Percentiles rank a stretch among this genome's conserved stretches.
Evolutionary conservation across 2,797 vertebrate genomes (phyloP).

Genomic region (Clarias platycephalus): DNA sequence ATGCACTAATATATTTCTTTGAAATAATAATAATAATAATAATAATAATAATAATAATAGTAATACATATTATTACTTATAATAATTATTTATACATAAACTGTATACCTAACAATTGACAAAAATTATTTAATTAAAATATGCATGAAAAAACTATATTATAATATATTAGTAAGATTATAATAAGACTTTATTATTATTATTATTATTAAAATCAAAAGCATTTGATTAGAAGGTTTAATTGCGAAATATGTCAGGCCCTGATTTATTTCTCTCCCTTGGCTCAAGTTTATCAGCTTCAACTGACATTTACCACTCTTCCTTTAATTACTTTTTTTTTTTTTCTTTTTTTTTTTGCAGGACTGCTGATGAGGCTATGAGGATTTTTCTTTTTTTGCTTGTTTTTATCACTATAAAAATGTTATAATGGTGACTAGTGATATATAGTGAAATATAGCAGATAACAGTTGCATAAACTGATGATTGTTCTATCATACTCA

Average conservation of each 20-base stretch:
- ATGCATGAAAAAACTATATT: background rate
- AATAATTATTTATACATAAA: background rate
- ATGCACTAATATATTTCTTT: background rate
- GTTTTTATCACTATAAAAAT: slow-evolving; percentile 13
- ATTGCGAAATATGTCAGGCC: background rate
- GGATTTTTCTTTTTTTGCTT: slow-evolving; percentile 20
- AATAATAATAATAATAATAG: too few species aligned
- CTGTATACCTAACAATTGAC: background rate
- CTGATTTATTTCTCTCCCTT: background rate
- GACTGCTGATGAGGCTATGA: slow-evolving; percentile 18
- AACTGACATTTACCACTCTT: slow-evolving; percentile 13
- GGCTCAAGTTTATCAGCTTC: background rate
- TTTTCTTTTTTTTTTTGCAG: background rate
- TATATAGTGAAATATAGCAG: background rate
- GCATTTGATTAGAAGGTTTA: background rate
- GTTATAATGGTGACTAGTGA: background rate
- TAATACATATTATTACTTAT: background rate
- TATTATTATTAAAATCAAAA: background rate
- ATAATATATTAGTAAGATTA: too few species aligned
- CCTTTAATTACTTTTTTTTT: slow-evolving; percentile 27
- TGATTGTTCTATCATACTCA: background rate
- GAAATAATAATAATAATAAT: background rate
- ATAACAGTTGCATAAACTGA: background rate
- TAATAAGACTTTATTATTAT: too few species aligned
- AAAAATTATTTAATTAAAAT: background rate